Evolutionary conservation across 92 coral and sea anemone species (phyloP).

Genomic region (Micromussa lordhowensis): DNA sequence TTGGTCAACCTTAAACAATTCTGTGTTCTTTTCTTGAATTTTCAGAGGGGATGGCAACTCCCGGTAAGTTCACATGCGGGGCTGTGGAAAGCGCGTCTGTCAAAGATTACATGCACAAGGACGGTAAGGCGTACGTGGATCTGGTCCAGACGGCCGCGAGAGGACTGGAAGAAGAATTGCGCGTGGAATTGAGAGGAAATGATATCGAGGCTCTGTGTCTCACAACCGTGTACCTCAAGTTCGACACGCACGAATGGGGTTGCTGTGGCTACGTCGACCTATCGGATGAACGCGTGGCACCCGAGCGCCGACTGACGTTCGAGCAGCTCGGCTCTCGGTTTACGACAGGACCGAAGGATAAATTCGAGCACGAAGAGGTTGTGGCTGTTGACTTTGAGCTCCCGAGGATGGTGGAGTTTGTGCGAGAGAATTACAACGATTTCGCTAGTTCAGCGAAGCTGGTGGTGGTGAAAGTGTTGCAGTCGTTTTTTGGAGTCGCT

Average conservation of each 20-base stretch:
- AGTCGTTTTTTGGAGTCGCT: slow-evolving; percentile 92
- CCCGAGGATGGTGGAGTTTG: slow-evolving; percentile 89
- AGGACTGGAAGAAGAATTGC: slow-evolving; percentile 94
- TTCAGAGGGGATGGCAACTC: slow-evolving; percentile 95
- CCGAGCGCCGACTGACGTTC: slow-evolving; percentile 86
- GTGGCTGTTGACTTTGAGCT: slow-evolving; percentile 88
- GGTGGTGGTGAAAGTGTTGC: slow-evolving; percentile 97
- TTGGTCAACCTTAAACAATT: neutral
- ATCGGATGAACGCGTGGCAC: slow-evolving; percentile 87
- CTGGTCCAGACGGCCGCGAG: slow-evolving; percentile 92
- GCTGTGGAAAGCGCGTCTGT: slow-evolving; percentile 97
- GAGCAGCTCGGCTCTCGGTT: slow-evolving; percentile 87
- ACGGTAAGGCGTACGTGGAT: slow-evolving; percentile 69
- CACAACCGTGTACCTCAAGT: slow-evolving; percentile 93
- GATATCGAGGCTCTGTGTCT: slow-evolving; percentile 90
- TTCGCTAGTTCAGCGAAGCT: slow-evolving; percentile 98
- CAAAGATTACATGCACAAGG: slow-evolving; percentile 76
- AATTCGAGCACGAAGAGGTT: slow-evolving; percentile 90
- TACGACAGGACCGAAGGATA: slow-evolving; percentile 92
- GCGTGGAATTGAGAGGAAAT: slow-evolving; percentile 79
- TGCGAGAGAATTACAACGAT: slow-evolving; percentile 84
- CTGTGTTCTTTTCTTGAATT: neutral
- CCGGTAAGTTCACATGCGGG: slow-evolving; percentile 95
- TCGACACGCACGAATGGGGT: slow-evolving; percentile 99
- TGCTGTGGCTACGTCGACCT: slow-evolving; percentile 98